A percentile compares a stretch with the other conserved stretches of the same genome.
These are phyloP conservation scores for Oreotragus oreotragus DNA, from an alignment of 2,113 vertebrate genomes.

Conservation along the genomic window DNA sequence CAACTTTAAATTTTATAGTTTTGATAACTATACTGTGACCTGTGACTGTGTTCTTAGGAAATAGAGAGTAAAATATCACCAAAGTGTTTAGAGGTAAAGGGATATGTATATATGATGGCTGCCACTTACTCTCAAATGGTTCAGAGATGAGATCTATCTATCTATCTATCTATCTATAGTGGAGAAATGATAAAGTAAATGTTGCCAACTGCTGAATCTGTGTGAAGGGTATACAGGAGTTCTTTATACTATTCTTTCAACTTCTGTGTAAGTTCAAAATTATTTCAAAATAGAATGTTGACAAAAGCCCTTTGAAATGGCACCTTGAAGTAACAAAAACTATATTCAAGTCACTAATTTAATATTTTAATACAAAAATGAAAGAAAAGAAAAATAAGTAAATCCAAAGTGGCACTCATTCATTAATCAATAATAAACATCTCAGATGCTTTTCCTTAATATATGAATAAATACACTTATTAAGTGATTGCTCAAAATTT, in stretches of 20 bases:
- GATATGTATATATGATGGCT: not conserved
- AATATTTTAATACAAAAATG: slow-evolving; percentile 3
- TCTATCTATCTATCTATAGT: not conserved
- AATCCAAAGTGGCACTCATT: not conserved
- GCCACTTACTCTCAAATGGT: not conserved
- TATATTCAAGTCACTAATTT: not conserved
- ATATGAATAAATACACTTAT: not conserved
- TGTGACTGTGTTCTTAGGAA: not conserved
- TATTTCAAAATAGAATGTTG: not conserved
- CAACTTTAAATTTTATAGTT: slow-evolving; percentile 16
- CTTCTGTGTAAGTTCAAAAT: not conserved
- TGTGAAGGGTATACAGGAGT: not conserved
- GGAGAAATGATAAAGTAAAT: not conserved
- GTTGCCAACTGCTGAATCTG: not conserved
- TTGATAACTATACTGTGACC: not conserved
- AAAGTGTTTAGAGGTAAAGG: not conserved
- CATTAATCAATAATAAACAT: not conserved
- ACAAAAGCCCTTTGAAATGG: not conserved
- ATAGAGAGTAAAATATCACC: not conserved
- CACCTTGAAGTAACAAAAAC: not conserved
- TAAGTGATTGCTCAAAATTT: not conserved
- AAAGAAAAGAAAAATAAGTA: not conserved
- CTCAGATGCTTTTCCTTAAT: slow-evolving; percentile 26
- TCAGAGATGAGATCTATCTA: not conserved
- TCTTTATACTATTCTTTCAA: not conserved